Conservation (phyloP, 1,140 invertebrate genomes). For the Drosophila pallidifrons region DNA sequence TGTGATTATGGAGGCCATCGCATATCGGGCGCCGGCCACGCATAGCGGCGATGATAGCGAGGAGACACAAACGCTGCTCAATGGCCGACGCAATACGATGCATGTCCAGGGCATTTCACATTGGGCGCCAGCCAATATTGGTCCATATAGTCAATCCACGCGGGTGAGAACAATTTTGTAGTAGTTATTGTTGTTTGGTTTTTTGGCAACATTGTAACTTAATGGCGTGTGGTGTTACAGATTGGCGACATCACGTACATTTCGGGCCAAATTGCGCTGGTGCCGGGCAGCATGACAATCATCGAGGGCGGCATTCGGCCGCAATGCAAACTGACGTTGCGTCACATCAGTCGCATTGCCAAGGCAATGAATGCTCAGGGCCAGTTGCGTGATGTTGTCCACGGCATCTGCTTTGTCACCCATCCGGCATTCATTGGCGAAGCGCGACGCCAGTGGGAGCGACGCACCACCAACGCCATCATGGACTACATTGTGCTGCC, state of each 20-base stretch:
- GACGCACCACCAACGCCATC: constrained; percentile 93
- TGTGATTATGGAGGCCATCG: constrained; percentile 92
- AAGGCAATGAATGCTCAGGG: constrained; percentile 91
- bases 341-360: constrained; percentile 92
- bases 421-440: constrained; percentile 89
- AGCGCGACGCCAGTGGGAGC: constrained; percentile 92
- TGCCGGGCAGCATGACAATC: constrained; percentile 93
- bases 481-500: constrained; percentile 94
- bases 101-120: constrained; percentile 97
- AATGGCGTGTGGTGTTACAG: constrained; percentile 31
- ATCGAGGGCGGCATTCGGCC: constrained; percentile 89
- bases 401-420: constrained; percentile 93
- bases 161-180: constrained; percentile 85
- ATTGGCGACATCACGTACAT: constrained; percentile 93
- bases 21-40: constrained; percentile 86
- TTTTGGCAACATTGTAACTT: too few species aligned
- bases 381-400: constrained; percentile 91
- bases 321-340: constrained; percentile 92
- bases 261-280: constrained; percentile 95
- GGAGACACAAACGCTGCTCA: constrained; percentile 55
- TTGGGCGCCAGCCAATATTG: constrained; percentile 98
- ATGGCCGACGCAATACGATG: constrained; percentile 88
- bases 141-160: constrained; percentile 97
- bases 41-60: constrained; percentile 59
- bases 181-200: too few species aligned